A percentile compares a stretch with the other conserved stretches of the same genome.
phyloP scores from a whole-genome alignment of 2,797 vertebrate species.

The Pseudochaenichthys georgianus region DNA sequence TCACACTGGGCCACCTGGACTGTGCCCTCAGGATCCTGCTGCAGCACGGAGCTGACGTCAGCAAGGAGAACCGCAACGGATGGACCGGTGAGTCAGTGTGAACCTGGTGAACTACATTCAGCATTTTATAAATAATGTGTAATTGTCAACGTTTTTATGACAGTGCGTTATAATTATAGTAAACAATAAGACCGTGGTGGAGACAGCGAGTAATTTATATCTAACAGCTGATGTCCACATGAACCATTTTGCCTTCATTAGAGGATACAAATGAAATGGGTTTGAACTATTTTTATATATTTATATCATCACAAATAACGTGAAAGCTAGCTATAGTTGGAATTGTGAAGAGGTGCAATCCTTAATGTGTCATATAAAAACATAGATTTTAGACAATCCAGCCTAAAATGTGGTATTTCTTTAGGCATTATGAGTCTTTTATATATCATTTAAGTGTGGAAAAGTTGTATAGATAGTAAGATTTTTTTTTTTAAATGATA shows the following conservation, averaged over 20 bases:
- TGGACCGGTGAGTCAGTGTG: constrained; percentile 90
- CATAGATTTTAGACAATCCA: not conserved
- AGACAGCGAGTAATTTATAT: not conserved
- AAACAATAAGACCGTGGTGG: not conserved
- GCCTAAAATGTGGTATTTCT: too few relatives aligned
- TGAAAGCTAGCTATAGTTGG: not conserved
- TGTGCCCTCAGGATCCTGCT: constrained; percentile 92
- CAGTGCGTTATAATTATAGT: not conserved
- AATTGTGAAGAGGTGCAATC: not conserved
- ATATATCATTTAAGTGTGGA: too few relatives aligned
- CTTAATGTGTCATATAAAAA: not conserved
- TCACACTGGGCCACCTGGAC: constrained; percentile 93
- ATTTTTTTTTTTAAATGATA: too few relatives aligned
- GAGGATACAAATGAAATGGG: not conserved
- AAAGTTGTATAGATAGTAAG: too few relatives aligned
- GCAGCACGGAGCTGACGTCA: constrained; percentile 92
- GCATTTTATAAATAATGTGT: constrained; percentile 13
- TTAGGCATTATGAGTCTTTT: too few relatives aligned
- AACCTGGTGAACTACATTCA: not conserved
- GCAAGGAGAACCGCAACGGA: constrained; percentile 95
- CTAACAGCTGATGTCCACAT: not conserved
- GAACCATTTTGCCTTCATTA: not conserved
- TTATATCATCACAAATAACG: not conserved
- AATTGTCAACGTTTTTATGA: constrained; percentile 7
- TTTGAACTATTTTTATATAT: not conserved